Evolutionary conservation across 2,113 vertebrate genomes (phyloP).

Genomic region (Neolamprologus ventralis): DNA sequence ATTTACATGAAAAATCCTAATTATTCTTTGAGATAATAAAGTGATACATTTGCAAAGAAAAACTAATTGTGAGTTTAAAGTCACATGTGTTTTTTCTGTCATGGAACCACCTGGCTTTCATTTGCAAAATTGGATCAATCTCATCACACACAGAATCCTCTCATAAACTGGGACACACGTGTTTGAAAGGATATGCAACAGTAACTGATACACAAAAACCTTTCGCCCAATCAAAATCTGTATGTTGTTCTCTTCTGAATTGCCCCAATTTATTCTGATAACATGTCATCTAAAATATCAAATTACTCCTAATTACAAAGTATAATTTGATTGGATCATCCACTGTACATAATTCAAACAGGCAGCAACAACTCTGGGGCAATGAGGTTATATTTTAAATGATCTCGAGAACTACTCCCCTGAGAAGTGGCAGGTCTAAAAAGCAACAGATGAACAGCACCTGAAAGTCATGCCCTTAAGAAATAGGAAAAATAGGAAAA

Average conservation of each 20-base stretch:
- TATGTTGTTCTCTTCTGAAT: not conserved
- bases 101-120: not conserved
- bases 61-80: not conserved
- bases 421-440: not conserved
- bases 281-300: not conserved
- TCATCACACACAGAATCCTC: not conserved
- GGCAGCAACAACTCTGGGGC: not conserved
- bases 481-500: not conserved
- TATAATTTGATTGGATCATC: not conserved
- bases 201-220: not conserved
- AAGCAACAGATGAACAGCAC: not conserved
- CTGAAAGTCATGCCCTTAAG: not conserved
- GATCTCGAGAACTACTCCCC: not conserved
- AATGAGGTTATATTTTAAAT: not conserved
- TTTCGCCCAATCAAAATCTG: rapidly evolving
- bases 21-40: not conserved
- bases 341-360: not conserved
- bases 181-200: not conserved
- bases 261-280: not conserved
- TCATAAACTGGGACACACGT: not conserved
- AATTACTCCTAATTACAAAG: not conserved
- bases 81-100: not conserved
- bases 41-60: not conserved
- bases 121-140: not conserved
- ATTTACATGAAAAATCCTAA: not conserved